Base-by-base conservation (phyloP, 2,888 invertebrate genomes). In the Galerucella nymphaeae region DNA sequence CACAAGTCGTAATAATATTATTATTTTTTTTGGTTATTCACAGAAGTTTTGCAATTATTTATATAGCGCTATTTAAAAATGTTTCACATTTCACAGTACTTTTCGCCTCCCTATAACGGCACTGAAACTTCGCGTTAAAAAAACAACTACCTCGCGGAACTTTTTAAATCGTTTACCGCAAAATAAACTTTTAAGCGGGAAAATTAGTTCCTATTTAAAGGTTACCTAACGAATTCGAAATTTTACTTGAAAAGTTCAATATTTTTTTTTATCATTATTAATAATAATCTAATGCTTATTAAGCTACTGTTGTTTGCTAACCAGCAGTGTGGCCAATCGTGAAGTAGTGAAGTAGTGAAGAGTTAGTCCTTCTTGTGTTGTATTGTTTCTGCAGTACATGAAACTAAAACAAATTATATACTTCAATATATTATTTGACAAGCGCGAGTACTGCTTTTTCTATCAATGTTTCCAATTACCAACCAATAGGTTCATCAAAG, bases 11-110 rank as follows among this genome's bases (percentile, higher is more conserved):
- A 84, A 83, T 83, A 83, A 84, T 83, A 76, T 66, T 42, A 10
- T 67, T 30, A n/a, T 77, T 82, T 81, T 81, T 81, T 48, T 66
- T 71, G 83, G 81, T 82, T 84, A 84, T 84, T 80, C 84, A 84
- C 84, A 85, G 82, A 81, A 81, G 82, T 71, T 41, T 62, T 69
- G 76, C 81, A 57, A 30, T 30, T 30, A 30, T 30, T 30, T 30
- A 30, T 82, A 80, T 81, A 45, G 45, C 11, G 45, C 45, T 13
- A 45, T 45, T 45, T 45, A 45, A 45, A 45, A 45, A 13, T 13
- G 45, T 45, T 11, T 11, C 14, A 13, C 11, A 45, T 45, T 45
- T 45, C 13, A 13, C 14, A 45, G 30, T 30, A 13, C 45, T 45
- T 45, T 45, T 45, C 30, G 6, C 30, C 30, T 30, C 30, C 30